Conservation (phyloP, 1,140 invertebrate genomes). For the Brachionus sp. region DNA sequence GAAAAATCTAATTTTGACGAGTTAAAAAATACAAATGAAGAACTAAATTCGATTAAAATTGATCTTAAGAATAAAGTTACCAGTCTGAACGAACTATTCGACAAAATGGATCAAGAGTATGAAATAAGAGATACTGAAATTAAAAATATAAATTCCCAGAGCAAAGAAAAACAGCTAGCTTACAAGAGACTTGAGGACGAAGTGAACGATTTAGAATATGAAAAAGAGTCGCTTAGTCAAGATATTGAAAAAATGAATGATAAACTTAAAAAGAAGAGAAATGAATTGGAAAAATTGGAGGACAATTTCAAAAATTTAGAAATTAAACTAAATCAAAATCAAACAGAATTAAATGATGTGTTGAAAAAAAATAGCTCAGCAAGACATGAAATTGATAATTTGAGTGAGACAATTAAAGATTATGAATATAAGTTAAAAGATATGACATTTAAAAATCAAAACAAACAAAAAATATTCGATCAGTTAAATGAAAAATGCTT, state of each 20-base stretch:
- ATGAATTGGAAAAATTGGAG: constrained; percentile 5
- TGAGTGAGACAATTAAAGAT: neutral
- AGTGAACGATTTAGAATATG: neutral
- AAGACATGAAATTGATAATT: neutral
- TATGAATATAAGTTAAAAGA: constrained; percentile 22
- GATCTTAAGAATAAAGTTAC: neutral
- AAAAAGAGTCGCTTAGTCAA: neutral
- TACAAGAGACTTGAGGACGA: neutral
- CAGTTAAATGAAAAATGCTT: constrained; percentile 22
- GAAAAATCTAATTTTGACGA: constrained; percentile 21
- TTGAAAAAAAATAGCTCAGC: neutral
- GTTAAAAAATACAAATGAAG: constrained; percentile 14
- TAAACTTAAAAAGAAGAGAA: constrained; percentile 29
- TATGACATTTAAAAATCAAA: constrained; percentile 11
- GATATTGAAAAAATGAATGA: neutral
- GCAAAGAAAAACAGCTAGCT: constrained; percentile 5
- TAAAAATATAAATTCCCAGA: neutral
- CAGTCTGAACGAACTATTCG: neutral
- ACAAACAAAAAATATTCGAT: neutral
- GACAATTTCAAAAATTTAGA: neutral
- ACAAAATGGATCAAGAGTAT: constrained; percentile 3
- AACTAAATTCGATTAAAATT: neutral
- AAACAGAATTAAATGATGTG: neutral
- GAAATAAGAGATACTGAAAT: neutral
- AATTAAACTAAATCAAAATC: neutral